phyloP scores from a whole-genome alignment of 1,140 invertebrate genomes.

The Phthorimaea operculella region DNA sequence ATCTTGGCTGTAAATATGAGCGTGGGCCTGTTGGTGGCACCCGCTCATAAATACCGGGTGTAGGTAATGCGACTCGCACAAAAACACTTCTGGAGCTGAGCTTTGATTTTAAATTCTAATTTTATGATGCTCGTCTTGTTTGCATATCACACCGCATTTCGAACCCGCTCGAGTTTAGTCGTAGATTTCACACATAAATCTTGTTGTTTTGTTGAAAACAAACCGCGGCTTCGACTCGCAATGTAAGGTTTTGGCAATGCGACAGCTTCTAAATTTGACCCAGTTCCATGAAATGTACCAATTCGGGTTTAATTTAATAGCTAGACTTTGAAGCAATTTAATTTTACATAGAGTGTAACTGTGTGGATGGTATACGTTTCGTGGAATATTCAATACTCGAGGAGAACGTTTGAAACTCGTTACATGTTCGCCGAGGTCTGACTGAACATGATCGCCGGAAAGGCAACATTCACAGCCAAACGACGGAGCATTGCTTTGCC shows the following conservation, averaged over 20 bases:
- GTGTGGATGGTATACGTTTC: too few relatives aligned
- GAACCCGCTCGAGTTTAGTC: slow-evolving; percentile 9
- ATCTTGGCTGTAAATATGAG: slow-evolving; percentile 48
- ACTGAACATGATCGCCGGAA: too few relatives aligned
- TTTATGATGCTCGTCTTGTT: slow-evolving; percentile 53
- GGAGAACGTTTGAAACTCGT: too few relatives aligned
- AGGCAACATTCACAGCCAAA: too few relatives aligned
- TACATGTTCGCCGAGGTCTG: too few relatives aligned
- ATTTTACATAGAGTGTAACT: too few relatives aligned
- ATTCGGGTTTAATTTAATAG: too few relatives aligned
- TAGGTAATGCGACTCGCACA: slow-evolving; percentile 51
- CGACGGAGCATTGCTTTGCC: too few relatives aligned
- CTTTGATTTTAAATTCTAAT: slow-evolving; percentile 65
- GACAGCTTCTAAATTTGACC: not conserved
- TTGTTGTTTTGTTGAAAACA: not conserved
- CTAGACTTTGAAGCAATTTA: too few relatives aligned
- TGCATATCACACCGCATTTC: slow-evolving; percentile 54
- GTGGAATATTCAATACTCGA: too few relatives aligned
- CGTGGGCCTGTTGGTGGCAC: slow-evolving; percentile 44
- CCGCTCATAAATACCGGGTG: slow-evolving; percentile 52
- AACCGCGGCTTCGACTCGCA: not conserved
- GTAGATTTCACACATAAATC: not conserved
- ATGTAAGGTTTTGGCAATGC: not conserved
- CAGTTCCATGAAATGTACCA: not conserved
- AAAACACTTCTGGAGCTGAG: slow-evolving; percentile 57